phyloP scores from a whole-genome alignment of 2,888 invertebrate species.

The Drosophila kambysellisi region DNA sequence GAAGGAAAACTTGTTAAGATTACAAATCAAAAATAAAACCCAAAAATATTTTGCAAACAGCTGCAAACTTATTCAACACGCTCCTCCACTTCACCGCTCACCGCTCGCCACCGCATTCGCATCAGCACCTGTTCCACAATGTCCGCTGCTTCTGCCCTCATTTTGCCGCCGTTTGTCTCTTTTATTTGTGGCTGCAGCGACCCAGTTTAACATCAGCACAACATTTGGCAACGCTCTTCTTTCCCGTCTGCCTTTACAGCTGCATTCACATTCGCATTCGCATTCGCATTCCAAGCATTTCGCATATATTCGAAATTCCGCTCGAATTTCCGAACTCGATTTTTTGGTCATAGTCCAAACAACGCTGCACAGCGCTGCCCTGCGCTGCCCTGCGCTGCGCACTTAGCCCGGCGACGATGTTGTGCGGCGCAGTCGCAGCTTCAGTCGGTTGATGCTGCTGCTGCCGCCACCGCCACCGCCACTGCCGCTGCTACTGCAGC shows the following conservation, averaged over 20 bases:
- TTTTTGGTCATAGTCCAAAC: background rate
- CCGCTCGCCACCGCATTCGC: background rate
- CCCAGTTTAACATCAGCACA: slow-evolving; percentile 14
- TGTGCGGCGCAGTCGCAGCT: slow-evolving; percentile 67
- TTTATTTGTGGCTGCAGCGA: slow-evolving; percentile 5
- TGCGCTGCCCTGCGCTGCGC: slow-evolving; percentile 12
- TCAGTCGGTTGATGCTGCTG: slow-evolving; percentile 63
- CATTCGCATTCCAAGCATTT: slow-evolving; percentile 32
- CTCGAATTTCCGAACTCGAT: background rate
- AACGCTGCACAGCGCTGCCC: slow-evolving; percentile 2
- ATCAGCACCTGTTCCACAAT: slow-evolving; percentile 14
- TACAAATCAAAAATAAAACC: slow-evolving; percentile 1
- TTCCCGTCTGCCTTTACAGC: slow-evolving; percentile 4
- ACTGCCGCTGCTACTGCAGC: slow-evolving; percentile 64
- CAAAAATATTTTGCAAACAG: slow-evolving; percentile 50
- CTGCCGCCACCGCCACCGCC: slow-evolving; percentile 59
- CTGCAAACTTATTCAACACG: slow-evolving; percentile 52
- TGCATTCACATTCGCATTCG: background rate
- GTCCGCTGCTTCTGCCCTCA: slow-evolving; percentile 5
- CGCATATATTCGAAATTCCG: slow-evolving; percentile 18
- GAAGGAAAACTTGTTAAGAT: slow-evolving; percentile 25
- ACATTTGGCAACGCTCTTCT: slow-evolving; percentile 17
- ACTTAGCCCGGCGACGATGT: slow-evolving; percentile 71
- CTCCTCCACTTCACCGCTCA: background rate
- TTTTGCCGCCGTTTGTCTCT: slow-evolving; percentile 5